phyloP scores from a whole-genome alignment of 1,140 invertebrate genomes.

The Euura saliciscinereae region DNA sequence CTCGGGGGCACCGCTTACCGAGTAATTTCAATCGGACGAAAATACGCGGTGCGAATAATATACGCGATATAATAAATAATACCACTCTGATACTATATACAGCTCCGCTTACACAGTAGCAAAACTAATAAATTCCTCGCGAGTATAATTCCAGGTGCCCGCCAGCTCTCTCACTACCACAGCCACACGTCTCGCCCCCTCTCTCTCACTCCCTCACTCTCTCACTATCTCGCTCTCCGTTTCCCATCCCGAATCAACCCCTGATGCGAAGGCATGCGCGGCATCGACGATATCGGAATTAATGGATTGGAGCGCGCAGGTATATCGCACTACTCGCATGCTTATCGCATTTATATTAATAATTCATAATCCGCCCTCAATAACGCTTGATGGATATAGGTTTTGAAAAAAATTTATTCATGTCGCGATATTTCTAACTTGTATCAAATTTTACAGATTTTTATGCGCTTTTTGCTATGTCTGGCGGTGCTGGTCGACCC shows the following conservation, averaged over 20 bases:
- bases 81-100: no score
- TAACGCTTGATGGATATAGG: slow-evolving; percentile 12
- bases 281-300: slow-evolving; percentile 50
- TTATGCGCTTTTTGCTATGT: slow-evolving; percentile 49
- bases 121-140: no score
- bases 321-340: slow-evolving; percentile 36
- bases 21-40: slow-evolving; percentile 13
- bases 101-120: no score
- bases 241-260: background rate
- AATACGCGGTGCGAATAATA: no score
- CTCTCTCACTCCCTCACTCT: no score
- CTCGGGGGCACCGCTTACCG: slow-evolving; percentile 13
- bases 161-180: no score
- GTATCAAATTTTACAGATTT: slow-evolving; percentile 37
- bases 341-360: background rate
- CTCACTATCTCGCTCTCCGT: background rate
- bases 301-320: slow-evolving; percentile 60
- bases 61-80: no score
- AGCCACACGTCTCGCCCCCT: no score
- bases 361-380: background rate
- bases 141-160: no score
- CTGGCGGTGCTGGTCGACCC: slow-evolving; percentile 40
- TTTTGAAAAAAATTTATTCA: background rate
- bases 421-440: background rate
- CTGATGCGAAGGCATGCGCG: slow-evolving; percentile 56